A percentile compares a stretch with the other conserved stretches of the same genome.
These are phyloP conservation scores for Penelope pileata DNA, from an alignment of 2,113 vertebrate genomes.

Conservation along the genomic window DNA sequence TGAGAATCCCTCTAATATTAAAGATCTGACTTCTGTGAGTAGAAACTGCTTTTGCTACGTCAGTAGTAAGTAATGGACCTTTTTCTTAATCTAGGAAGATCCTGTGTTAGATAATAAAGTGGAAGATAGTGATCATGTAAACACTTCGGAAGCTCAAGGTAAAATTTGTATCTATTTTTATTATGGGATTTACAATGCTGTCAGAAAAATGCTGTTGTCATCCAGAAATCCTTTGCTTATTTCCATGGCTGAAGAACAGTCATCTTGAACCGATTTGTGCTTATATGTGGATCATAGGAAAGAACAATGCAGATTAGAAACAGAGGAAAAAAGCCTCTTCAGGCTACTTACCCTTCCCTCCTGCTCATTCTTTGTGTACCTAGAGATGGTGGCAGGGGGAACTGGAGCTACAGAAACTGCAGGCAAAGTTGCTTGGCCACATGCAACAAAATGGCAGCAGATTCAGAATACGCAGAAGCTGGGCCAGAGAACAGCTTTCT, in stretches of 20 bases:
- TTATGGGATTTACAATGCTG: not conserved
- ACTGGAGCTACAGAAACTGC: not conserved
- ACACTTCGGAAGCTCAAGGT: slow-evolving; percentile 66
- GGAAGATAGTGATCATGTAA: not conserved
- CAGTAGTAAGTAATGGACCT: not conserved
- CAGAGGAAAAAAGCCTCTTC: not conserved
- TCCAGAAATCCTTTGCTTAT: not conserved
- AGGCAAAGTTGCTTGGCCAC: no score
- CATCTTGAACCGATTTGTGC: not conserved
- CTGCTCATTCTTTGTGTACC: no score
- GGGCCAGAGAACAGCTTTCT: no score
- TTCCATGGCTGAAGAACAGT: not conserved
- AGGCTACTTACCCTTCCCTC: no score
- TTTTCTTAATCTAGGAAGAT: slow-evolving; percentile 64
- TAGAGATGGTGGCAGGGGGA: no score
- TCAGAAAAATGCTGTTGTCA: not conserved
- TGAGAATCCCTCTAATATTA: not conserved
- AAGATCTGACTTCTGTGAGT: not conserved
- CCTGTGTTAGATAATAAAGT: slow-evolving; percentile 30
- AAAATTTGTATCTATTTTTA: not conserved
- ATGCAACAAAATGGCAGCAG: no score
- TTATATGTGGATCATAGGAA: not conserved
- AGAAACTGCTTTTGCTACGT: not conserved
- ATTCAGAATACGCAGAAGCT: no score
- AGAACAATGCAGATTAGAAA: not conserved